phyloP scores from a whole-genome alignment of 53 echinoderm and acorn worm genomes.

The Henricia sp. region DNA sequence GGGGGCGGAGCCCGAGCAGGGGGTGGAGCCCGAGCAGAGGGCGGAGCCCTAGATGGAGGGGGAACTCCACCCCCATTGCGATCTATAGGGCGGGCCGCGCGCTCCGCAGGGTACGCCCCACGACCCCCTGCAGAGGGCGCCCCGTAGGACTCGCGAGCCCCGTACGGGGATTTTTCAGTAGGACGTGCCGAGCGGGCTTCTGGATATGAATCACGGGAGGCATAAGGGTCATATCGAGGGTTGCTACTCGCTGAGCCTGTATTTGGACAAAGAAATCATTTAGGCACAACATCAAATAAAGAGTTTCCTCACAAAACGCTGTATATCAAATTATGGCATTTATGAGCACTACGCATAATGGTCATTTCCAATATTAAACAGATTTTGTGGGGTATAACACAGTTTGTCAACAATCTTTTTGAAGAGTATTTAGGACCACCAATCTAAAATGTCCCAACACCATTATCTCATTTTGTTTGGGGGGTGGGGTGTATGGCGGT shows the following conservation, averaged over 20 bases:
- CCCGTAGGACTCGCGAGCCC: slow-evolving; percentile 59
- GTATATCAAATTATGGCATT: no score
- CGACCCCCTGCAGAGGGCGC: slow-evolving; percentile 42
- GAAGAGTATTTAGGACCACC: no score
- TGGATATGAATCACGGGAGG: slow-evolving; percentile 55
- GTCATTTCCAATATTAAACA: no score
- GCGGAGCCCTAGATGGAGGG: slow-evolving; percentile 19
- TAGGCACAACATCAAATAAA: no score
- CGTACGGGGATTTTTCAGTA: slow-evolving; percentile 49
- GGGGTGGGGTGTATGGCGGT: no score
- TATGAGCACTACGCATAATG: no score
- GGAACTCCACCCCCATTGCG: slow-evolving; percentile 48
- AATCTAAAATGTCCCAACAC: no score
- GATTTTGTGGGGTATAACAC: no score
- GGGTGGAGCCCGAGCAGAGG: not conserved
- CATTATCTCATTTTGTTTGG: no score
- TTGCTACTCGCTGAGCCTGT: slow-evolving; percentile 50
- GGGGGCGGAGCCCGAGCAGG: no score
- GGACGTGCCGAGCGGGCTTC: slow-evolving; percentile 57
- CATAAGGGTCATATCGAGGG: slow-evolving; percentile 59
- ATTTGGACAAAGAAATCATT: slow-evolving; percentile 28
- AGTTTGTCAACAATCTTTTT: no score
- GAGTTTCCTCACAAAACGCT: no score
- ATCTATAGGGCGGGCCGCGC: slow-evolving; percentile 47
- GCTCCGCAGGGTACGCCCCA: slow-evolving; percentile 46